A percentile compares a stretch with the other conserved stretches of the same genome.
Conservation (phyloP, 2,113 vertebrate species). For the Dicerorhinus sumatrensis region DNA sequence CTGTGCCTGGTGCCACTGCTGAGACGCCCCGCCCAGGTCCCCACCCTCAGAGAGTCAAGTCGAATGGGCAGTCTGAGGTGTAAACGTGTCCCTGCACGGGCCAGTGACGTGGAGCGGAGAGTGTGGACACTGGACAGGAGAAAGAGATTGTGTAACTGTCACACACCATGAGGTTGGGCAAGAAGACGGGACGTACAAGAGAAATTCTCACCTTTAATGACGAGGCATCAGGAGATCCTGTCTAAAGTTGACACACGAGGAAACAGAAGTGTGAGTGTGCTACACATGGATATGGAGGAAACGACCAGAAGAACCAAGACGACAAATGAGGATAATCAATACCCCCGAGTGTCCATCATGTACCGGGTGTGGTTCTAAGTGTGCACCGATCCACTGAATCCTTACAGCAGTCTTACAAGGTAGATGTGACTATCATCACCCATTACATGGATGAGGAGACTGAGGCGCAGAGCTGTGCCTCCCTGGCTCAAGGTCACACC, state of each 20-base stretch:
- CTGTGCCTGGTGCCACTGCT: neutral
- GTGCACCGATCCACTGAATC: no score
- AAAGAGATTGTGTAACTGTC: accelerated
- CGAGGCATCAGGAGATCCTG: neutral
- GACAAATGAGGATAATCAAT: neutral
- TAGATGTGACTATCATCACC: neutral
- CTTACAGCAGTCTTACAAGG: neutral
- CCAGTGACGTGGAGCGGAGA: neutral
- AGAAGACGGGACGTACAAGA: neutral
- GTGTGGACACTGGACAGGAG: accelerated
- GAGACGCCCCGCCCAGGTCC: neutral
- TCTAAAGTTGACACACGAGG: neutral
- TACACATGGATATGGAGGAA: neutral
- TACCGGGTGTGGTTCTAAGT: neutral
- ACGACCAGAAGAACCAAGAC: neutral
- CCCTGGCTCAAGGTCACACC: neutral
- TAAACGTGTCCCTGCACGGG: neutral
- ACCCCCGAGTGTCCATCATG: neutral
- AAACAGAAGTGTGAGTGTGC: neutral
- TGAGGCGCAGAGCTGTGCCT: neutral
- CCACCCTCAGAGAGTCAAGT: neutral
- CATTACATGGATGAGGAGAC: neutral
- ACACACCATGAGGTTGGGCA: neutral
- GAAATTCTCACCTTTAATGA: neutral
- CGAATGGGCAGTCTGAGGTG: neutral